phyloP scores from a whole-genome alignment of 2,888 invertebrate species.

The Alsophila aescularia region DNA sequence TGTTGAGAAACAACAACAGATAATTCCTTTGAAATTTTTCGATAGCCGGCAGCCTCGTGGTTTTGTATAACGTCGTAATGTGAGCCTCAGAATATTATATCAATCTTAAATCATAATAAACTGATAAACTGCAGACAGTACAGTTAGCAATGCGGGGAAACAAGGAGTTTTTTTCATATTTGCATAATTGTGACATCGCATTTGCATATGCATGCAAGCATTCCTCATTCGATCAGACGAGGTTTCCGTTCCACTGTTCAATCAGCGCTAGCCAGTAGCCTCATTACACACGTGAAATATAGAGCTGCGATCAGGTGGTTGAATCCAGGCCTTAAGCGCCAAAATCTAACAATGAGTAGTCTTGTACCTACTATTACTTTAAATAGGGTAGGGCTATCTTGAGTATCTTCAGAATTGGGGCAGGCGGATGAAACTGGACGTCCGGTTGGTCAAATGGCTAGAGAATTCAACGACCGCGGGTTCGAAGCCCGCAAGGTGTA shows the following conservation, averaged over 20 bases:
- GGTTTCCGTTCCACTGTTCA: background rate
- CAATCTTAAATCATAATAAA: slow-evolving; percentile 5
- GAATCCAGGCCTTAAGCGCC: background rate
- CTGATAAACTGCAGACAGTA: slow-evolving; percentile 7
- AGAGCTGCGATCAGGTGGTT: background rate
- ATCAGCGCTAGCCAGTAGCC: background rate
- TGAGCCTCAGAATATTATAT: background rate
- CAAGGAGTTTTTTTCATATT: slow-evolving; percentile 12
- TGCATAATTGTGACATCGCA: slow-evolving; percentile 22
- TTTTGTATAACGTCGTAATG: slow-evolving; percentile 11
- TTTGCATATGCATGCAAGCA: slow-evolving; percentile 17
- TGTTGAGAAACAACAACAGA: background rate
- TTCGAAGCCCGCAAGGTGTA: too few species aligned
- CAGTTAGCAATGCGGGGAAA: slow-evolving; percentile 16
- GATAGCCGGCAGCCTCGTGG: background rate
- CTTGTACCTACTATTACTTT: too few species aligned
- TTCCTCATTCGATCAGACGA: slow-evolving; percentile 7
- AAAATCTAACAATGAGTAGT: background rate
- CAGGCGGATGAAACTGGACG: background rate
- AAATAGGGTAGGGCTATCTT: too few species aligned
- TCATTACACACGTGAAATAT: background rate
- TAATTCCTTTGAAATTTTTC: background rate
- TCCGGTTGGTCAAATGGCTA: too few species aligned
- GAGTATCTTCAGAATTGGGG: background rate
- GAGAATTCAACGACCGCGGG: too few species aligned